Evolutionary conservation across 2,113 vertebrate genomes (phyloP).

Genomic region (Cyprinodon brontotheroides): DNA sequence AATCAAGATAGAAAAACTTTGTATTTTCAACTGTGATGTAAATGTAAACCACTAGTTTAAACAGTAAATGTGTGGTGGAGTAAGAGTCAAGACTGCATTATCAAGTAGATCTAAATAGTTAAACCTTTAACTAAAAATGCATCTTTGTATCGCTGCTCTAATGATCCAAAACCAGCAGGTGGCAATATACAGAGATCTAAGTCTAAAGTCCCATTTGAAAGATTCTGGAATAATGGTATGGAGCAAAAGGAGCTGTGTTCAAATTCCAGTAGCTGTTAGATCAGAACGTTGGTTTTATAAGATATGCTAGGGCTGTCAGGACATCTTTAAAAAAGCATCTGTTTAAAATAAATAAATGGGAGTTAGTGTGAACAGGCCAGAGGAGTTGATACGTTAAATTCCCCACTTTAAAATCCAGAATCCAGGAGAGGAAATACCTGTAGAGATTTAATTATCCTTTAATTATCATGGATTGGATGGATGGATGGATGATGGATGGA

Average conservation of each 20-base stretch:
- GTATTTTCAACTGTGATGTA: neutral
- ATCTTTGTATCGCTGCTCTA: slow-evolving; percentile 8
- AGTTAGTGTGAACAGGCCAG: neutral
- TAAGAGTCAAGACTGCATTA: neutral
- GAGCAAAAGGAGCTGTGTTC: neutral
- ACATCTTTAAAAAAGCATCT: neutral
- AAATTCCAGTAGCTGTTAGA: neutral
- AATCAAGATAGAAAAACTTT: neutral
- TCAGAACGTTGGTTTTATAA: neutral
- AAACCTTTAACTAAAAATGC: too few species aligned
- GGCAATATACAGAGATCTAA: slow-evolving; percentile 31
- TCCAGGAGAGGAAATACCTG: slow-evolving; percentile 74
- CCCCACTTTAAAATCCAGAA: slow-evolving; percentile 54
- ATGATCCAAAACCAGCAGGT: slow-evolving; percentile 38
- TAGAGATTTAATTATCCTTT: slow-evolving; percentile 9
- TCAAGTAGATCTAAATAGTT: neutral
- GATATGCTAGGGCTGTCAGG: neutral
- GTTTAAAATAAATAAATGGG: neutral
- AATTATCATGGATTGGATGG: slow-evolving; percentile 6
- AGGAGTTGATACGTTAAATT: neutral
- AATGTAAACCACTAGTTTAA: neutral
- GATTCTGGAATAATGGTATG: neutral
- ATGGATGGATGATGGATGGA: too few species aligned
- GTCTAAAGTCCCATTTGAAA: neutral
- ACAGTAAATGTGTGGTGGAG: neutral